A percentile compares a stretch with the other conserved stretches of the same genome.
Evolutionary conservation across 2,113 vertebrate genomes (phyloP).

Genomic region (Henicopernis longicauda): DNA sequence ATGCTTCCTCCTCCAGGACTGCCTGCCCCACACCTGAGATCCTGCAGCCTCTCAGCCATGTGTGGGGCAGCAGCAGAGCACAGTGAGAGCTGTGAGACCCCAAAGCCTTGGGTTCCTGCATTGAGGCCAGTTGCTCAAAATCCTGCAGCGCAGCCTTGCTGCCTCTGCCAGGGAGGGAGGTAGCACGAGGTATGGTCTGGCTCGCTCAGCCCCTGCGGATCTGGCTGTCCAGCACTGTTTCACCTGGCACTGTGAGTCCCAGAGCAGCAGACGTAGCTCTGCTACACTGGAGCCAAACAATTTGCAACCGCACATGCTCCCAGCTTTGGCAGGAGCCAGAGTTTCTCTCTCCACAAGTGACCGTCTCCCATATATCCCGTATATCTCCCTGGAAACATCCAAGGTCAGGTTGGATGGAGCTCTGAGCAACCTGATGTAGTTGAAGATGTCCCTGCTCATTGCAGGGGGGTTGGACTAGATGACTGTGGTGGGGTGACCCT

Average conservation of each 20-base stretch:
- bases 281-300: background rate
- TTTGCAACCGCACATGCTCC: background rate
- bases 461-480: background rate
- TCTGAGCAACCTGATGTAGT: background rate
- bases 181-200: rapidly evolving
- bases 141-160: background rate
- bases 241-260: background rate
- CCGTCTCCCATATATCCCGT: background rate
- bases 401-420: background rate
- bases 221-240: background rate
- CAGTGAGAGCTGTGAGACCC: background rate
- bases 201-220: rapidly evolving
- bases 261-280: background rate
- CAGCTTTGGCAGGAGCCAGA: background rate
- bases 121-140: background rate
- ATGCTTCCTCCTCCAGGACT: background rate
- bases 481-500: background rate
- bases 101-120: rapidly evolving
- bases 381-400: background rate
- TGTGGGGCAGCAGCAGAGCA: background rate
- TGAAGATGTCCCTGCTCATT: background rate
- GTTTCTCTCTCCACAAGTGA: background rate
- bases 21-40: background rate
- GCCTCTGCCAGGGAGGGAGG: background rate
- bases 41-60: background rate